Percentiles rank a stretch among this genome's conserved stretches.
phyloP scores from a whole-genome alignment of 2,797 vertebrate species.

The Pangasius mekongensis region DNA sequence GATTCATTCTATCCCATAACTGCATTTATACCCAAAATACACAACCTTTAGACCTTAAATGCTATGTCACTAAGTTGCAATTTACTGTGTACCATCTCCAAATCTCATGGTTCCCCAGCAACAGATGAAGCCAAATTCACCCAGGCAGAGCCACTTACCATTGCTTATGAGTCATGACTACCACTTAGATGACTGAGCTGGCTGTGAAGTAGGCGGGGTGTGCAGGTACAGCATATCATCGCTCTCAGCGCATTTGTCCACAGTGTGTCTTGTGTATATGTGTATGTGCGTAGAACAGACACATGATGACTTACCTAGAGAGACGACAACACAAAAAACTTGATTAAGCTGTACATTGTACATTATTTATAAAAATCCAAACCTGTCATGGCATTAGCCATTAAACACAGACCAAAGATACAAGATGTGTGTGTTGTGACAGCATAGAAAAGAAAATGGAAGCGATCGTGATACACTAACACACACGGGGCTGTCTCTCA shows the following conservation, averaged over 20 bases:
- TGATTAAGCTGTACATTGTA: neutral
- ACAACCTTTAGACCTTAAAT: neutral
- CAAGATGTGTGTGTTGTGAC: neutral
- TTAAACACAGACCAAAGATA: slow-evolving; percentile 32
- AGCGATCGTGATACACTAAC: neutral
- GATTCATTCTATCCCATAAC: neutral
- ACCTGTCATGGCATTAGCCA: slow-evolving; percentile 60
- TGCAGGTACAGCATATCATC: slow-evolving; percentile 24
- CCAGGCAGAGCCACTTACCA: slow-evolving; percentile 44
- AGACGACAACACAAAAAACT: neutral
- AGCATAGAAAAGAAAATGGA: neutral
- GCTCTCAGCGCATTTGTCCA: slow-evolving; percentile 5
- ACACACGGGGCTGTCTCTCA: slow-evolving; percentile 25
- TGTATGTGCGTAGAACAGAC: slow-evolving; percentile 26
- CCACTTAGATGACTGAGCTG: slow-evolving; percentile 36
- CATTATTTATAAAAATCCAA: neutral
- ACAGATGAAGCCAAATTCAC: slow-evolving; percentile 19
- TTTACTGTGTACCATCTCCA: neutral
- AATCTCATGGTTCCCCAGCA: slow-evolving; percentile 3
- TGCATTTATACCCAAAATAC: neutral
- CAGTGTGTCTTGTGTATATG: neutral
- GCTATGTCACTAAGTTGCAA: neutral
- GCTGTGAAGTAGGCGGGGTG: slow-evolving; percentile 36
- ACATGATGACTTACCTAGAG: slow-evolving; percentile 34
- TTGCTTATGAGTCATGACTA: slow-evolving; percentile 41